Conservation (phyloP, 2,113 vertebrate genomes). For the Protobothrops mucrosquamatus region DNA sequence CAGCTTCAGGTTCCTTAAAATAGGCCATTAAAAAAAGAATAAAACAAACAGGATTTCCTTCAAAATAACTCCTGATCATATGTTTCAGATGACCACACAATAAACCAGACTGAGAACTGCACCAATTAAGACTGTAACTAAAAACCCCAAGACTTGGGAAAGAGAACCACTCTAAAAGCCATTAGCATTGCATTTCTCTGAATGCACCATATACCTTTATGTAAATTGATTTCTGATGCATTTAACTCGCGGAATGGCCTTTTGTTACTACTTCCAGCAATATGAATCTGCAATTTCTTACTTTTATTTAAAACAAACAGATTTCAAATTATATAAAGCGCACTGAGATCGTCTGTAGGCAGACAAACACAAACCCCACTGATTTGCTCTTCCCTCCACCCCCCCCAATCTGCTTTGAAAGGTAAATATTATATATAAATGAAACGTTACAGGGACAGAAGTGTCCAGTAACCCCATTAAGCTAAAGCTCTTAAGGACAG, state of each 20-base stretch:
- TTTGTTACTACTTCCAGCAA: conserved; percentile 82
- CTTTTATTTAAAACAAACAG: conserved; percentile 49
- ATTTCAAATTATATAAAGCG: background rate
- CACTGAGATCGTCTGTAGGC: background rate
- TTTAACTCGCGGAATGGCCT: conserved; percentile 83
- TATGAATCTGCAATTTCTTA: conserved; percentile 80
- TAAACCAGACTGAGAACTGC: conserved; percentile 79
- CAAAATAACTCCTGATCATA: conserved; percentile 75
- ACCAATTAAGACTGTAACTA: conserved; percentile 84
- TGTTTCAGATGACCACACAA: conserved; percentile 78
- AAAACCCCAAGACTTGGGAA: conserved; percentile 82
- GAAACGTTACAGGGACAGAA: conserved; percentile 82
- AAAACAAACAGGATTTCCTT: conserved; percentile 62
- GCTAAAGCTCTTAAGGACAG: conserved; percentile 94
- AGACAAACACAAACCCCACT: background rate
- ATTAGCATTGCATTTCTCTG: conserved; percentile 84
- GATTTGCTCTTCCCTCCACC: conserved; percentile 24
- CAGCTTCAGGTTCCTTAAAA: conserved; percentile 59
- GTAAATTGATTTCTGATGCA: conserved; percentile 89
- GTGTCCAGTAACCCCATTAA: conserved; percentile 96
- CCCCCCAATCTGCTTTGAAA: conserved; percentile 77
- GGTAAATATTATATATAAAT: conserved; percentile 80
- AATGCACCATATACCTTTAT: conserved; percentile 86
- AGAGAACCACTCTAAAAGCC: conserved; percentile 85
- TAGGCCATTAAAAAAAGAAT: conserved; percentile 58